Base-by-base conservation (phyloP, 2,888 invertebrate species). In the Silvanus unidentatus region DNA sequence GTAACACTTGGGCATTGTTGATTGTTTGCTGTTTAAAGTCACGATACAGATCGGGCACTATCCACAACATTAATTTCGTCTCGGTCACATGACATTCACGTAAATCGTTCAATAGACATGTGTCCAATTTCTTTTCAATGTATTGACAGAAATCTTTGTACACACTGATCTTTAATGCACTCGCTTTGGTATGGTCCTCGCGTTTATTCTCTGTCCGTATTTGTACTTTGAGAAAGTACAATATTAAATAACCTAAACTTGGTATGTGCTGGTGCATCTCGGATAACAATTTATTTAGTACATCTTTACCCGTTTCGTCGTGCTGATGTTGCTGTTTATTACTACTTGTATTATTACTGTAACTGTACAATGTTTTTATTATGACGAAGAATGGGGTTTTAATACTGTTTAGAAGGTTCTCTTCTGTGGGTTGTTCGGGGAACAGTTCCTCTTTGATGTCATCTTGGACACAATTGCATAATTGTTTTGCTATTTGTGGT, bases 21-120 rank as follows among this genome's bases (percentile, higher is more conserved):
- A 92, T 80, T 35, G 89, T 86, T 63, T 86, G 84, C 58, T 85
- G 84, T 64, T 90, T 87, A 71, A 93, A 96, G 72, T 89, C 91
- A 65, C 86, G 82, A 72, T 91, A 97, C 49, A 96, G 79, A 69
- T 94, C 94, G 40, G 96, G 94, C 68, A 97, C 81, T 59, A 98
- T 77, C 82, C 89, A 96, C 64, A 92, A 86, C 71, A 96, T 83
- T 69, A 96, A 79, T 64, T 86, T 80, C 40, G 90, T 83, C 74
- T 94, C 94, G 68, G 86, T 87, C 68, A 91, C 86, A 70, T 94
- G 93, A 68, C 95, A 90, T 50, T 85, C 77, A 77, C 84, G 85
- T 57, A 96, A 79, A 74, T 97, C 96, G 51, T 84, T 79, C 41
- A 86, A 79, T 62, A 94, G 76, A 72, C 83, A 82, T 45, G 77